Evolutionary conservation across 2,888 invertebrate genomes (phyloP).

Genomic region (Dicranocentrus wangi): DNA sequence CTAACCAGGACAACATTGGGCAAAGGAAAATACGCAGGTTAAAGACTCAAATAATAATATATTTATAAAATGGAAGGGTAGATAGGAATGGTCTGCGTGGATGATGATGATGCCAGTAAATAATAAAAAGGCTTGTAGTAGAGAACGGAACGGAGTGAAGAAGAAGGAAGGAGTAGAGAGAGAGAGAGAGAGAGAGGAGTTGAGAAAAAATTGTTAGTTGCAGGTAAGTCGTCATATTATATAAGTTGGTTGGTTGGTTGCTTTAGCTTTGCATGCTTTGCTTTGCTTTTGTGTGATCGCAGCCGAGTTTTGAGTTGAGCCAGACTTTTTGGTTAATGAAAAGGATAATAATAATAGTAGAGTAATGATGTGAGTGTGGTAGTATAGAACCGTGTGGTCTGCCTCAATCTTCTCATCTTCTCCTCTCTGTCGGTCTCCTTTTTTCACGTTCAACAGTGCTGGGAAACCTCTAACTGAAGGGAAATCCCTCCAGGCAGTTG

Average conservation of each 20-base stretch:
- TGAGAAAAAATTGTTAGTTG: no score
- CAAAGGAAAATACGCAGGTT: not conserved
- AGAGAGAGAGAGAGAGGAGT: not conserved
- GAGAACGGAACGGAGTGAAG: no score
- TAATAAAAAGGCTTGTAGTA: no score
- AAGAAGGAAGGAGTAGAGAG: not conserved
- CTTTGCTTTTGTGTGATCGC: no score
- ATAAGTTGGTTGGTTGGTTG: no score
- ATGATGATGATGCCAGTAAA: no score
- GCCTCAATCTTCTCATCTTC: slow-evolving; percentile 29
- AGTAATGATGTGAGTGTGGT: slow-evolving; percentile 47
- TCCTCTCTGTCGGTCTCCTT: slow-evolving; percentile 53
- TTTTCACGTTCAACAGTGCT: slow-evolving; percentile 47
- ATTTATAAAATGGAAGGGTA: no score
- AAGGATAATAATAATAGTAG: slow-evolving; percentile 21
- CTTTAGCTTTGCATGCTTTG: no score
- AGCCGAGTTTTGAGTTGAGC: no score
- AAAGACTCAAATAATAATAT: not conserved
- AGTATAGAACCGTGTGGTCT: slow-evolving; percentile 55
- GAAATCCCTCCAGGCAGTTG: slow-evolving; percentile 58
- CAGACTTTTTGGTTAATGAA: slow-evolving; percentile 27
- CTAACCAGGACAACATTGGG: not conserved
- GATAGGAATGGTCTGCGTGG: no score
- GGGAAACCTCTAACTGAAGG: slow-evolving; percentile 54
- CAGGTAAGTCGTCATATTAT: no score